phyloP scores from a whole-genome alignment of 1,140 invertebrate genomes.

The Melitaea cinxia region DNA sequence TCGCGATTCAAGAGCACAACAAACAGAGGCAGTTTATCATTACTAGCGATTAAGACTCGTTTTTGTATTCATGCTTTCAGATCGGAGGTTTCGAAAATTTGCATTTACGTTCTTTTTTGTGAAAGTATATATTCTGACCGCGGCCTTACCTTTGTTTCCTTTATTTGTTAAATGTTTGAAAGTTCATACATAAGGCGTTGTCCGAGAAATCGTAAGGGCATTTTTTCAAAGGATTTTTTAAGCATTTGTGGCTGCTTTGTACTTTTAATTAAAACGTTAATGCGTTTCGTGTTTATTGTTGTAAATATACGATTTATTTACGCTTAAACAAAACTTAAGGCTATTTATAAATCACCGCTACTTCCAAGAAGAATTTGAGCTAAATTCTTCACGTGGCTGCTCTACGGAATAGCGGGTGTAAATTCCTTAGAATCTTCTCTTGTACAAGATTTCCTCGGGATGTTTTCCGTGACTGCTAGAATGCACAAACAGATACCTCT shows the following conservation, averaged over 20 bases:
- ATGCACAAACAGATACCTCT: slow-evolving; percentile 4
- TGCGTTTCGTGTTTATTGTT: background rate
- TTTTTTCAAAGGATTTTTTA: background rate
- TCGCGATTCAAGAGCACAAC: background rate
- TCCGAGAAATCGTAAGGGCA: background rate
- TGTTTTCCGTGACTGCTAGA: slow-evolving; percentile 7
- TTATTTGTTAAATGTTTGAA: slow-evolving; percentile 10
- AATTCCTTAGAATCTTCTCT: slow-evolving; percentile 20
- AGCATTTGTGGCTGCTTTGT: background rate
- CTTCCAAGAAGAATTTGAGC: slow-evolving; percentile 21
- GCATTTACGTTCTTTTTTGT: slow-evolving; percentile 36
- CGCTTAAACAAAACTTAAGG: background rate
- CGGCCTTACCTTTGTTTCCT: slow-evolving; percentile 21
- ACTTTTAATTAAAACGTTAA: background rate
- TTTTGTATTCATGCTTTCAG: slow-evolving; percentile 26
- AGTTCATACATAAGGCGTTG: background rate
- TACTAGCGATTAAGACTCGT: background rate
- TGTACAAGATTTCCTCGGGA: slow-evolving; percentile 13
- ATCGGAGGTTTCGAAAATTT: slow-evolving; percentile 36
- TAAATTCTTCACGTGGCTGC: slow-evolving; percentile 20
- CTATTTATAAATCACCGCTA: slow-evolving; percentile 19
- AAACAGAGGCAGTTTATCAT: slow-evolving; percentile 5
- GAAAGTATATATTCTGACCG: slow-evolving; percentile 32
- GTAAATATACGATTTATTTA: background rate
- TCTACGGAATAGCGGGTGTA: slow-evolving; percentile 16